Base-by-base conservation (phyloP, 2,797 vertebrate species). In the Mareca penelope region DNA sequence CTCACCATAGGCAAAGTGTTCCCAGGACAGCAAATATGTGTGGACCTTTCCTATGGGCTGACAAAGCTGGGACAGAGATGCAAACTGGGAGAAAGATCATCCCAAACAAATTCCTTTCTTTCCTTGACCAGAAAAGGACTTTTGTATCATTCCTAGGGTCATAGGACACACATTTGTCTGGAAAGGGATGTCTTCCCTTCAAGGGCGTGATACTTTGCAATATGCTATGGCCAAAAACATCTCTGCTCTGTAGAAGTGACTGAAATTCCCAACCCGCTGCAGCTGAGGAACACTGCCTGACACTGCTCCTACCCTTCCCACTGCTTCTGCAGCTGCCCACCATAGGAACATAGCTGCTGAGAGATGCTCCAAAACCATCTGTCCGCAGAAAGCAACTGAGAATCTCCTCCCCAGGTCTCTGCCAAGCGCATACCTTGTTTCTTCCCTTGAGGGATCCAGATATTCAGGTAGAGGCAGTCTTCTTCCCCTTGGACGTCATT, bases 401-500 rank as follows among this genome's bases (percentile, higher is more conserved):
- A 24, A 75, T 23, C 14, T 21, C 65, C 44, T 75, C 24, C 22
- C 10, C 57, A 21, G 18, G 24, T 52, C 57, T 50, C 48, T 76
- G 23, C 39, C 60, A 52, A 67, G 55, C 46, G 70, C 89, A 1
- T 79, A 98, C 98, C 73, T 97, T 98, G 72, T 93, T 22, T 92
- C 23, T 13, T 82, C 24, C 90, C 96, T 12, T 99, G 99, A 90
- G 99, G 99, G 78, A 99, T 92, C 99, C 99, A 99, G 93, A 99
- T 98, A 97, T 99, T 99, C 29, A 99, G 98, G 92, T 99, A 99
- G 26, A 99, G 98, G 95, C 99, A 99, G 95, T 99, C 99, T 80
- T 99, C 98, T 0, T 80, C 95, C 19, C 99, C 99, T 0, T 96
- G 96, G 23, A 97, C 96, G 24, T 72, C 71, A 2, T 56, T 97